These are phyloP conservation scores for Trichechus manatus DNA, from an alignment of 2,113 vertebrate genomes.

Conservation along the genomic window DNA sequence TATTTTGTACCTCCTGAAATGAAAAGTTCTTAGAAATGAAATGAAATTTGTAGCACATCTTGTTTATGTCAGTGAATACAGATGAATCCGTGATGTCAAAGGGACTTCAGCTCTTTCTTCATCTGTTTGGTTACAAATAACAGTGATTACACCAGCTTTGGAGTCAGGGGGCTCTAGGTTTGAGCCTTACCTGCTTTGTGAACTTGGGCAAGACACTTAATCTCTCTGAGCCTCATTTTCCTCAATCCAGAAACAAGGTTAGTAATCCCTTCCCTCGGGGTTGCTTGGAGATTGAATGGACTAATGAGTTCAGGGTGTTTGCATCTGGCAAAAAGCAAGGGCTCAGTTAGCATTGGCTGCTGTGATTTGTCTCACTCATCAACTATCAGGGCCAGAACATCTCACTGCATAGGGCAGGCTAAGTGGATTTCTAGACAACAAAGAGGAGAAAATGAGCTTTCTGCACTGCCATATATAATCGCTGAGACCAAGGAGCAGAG, in stretches of 20 bases:
- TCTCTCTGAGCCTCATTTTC: conserved; percentile 16
- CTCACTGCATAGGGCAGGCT: background rate
- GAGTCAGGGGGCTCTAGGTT: background rate
- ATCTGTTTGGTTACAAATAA: background rate
- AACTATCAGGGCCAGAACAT: background rate
- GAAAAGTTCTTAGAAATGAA: background rate
- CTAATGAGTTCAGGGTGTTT: background rate
- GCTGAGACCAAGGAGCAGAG: background rate
- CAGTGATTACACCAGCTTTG: background rate
- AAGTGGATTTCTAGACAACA: background rate
- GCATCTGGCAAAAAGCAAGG: background rate
- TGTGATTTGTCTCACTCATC: background rate
- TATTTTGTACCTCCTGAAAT: background rate
- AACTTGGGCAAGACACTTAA: background rate
- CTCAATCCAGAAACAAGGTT: background rate
- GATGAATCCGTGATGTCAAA: background rate
- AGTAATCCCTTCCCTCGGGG: background rate
- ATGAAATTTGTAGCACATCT: background rate
- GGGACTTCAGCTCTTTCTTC: background rate
- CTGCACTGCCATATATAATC: background rate
- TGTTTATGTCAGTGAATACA: background rate
- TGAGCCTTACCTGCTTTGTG: background rate
- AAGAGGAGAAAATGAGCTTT: background rate
- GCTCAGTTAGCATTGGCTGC: background rate
- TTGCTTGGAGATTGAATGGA: background rate